A percentile compares a stretch with the other conserved stretches of the same genome.
phyloP scores from a whole-genome alignment of 2,113 vertebrate genomes.

The Limnothrissa miodon region DNA sequence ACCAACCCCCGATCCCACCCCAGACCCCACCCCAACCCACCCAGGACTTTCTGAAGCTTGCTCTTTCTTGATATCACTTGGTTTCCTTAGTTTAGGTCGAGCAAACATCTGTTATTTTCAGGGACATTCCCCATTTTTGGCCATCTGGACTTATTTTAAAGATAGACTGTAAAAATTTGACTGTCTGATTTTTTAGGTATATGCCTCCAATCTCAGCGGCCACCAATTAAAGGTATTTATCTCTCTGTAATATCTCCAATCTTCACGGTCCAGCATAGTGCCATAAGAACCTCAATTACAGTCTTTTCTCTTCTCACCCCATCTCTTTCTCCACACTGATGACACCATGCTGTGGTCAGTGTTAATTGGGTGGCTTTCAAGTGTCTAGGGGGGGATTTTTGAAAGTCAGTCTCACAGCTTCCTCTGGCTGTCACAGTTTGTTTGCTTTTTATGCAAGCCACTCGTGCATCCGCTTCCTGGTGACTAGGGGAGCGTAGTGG shows the following conservation, averaged over 20 bases:
- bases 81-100: no score
- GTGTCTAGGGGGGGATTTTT: conserved; percentile 4
- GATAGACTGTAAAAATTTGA: no score
- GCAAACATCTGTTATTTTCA: no score
- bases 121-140: no score
- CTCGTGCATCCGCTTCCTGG: conserved; percentile 43
- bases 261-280: neutral
- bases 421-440: conserved; percentile 34
- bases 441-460: conserved; percentile 34
- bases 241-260: no score
- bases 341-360: neutral
- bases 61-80: no score
- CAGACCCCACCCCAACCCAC: neutral
- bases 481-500: conserved; percentile 14
- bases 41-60: no score
- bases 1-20: neutral
- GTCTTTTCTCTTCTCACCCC: neutral
- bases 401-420: conserved; percentile 23
- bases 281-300: neutral
- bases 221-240: no score
- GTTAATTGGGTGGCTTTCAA: conserved; percentile 30
- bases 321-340: neutral
- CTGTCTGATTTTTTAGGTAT: no score
- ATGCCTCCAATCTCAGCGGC: no score
- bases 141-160: no score